Conservation (phyloP, 2,888 invertebrate genomes). For the Vannuccia rotundouncinata region DNA sequence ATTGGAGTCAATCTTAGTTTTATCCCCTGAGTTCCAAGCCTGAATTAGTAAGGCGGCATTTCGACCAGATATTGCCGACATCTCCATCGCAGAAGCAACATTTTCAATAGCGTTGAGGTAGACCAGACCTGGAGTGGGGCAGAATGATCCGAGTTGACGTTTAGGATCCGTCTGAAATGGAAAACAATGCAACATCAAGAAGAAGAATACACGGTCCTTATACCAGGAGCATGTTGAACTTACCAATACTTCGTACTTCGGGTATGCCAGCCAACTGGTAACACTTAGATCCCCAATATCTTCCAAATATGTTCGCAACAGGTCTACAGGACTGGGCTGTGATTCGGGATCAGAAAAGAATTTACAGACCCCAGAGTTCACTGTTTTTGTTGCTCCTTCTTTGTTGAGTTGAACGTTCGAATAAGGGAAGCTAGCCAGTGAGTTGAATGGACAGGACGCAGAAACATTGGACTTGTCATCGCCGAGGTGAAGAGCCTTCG, state of each 20-base stretch:
- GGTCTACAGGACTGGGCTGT: background rate
- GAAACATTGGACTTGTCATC: background rate
- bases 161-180: background rate
- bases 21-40: background rate
- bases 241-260: background rate
- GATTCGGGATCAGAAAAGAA: background rate
- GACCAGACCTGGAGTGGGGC: conserved; percentile 56
- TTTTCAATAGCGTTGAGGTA: conserved; percentile 64
- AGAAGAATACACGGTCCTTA: background rate
- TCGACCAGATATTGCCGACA: conserved; percentile 62
- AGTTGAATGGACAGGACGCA: background rate
- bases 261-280: background rate
- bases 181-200: no score
- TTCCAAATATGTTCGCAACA: background rate
- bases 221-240: background rate
- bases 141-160: background rate
- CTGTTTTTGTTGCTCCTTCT: background rate
- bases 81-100: conserved; percentile 67
- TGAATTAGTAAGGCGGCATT: conserved; percentile 61
- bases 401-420: background rate
- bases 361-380: background rate
- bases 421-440: background rate
- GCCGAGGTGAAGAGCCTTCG: background rate
- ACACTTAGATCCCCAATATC: background rate
- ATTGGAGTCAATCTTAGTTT: background rate